Evolutionary conservation across 1,140 invertebrate genomes (phyloP), one percentile per base, ranked within the genome.

Genomic region (Conus ventricosus): DNA sequence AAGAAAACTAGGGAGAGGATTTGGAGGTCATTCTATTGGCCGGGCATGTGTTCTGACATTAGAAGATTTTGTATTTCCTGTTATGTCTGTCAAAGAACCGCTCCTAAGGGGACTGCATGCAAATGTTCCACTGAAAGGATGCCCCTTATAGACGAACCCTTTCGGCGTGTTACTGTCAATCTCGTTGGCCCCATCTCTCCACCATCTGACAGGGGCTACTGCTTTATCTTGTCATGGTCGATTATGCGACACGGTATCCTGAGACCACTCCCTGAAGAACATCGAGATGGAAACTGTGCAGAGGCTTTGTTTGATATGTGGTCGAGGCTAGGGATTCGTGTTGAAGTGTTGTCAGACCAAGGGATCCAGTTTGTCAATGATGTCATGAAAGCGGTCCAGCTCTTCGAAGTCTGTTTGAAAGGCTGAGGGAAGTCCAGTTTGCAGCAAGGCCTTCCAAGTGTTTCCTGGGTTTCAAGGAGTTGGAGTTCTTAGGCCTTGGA

Each of bases 251-350:
- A 63, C 11, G 1, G 4, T 11, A 63, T 13, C 11, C 60, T 4
- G 60, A 63, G 10, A 4, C 60, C 17, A 13, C 60, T 39, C 39
- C 39, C 39, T 39, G 39, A 39, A 39, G 39, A 39, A 39, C 39
- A 39, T 39, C 3, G 39, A 39, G 39, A 39, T 3, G 3, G 3
- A 39, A 3, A 39, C 39, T 39, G 39, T 39, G 39, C 39, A 39
- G 39, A 39, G 39, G 90, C 82, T 13, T 78, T 90, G 78, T 23
- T 88, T 23, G 75, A 63, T 3, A 85, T 95, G 10, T 95, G 95
- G 91, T 89, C 91, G 7, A 89, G 92, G 78, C 92, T 95, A 87
- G 96, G 95, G 25, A 88, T 95, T 76, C 95, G 95, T 25, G 76
- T 92, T 92, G n/a, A 91, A 76, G 87, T 89, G 5, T 54, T 91